A percentile compares a stretch with the other conserved stretches of the same genome.
Conservation (phyloP, 2,888 invertebrate genomes). For the Thereva unica region DNA sequence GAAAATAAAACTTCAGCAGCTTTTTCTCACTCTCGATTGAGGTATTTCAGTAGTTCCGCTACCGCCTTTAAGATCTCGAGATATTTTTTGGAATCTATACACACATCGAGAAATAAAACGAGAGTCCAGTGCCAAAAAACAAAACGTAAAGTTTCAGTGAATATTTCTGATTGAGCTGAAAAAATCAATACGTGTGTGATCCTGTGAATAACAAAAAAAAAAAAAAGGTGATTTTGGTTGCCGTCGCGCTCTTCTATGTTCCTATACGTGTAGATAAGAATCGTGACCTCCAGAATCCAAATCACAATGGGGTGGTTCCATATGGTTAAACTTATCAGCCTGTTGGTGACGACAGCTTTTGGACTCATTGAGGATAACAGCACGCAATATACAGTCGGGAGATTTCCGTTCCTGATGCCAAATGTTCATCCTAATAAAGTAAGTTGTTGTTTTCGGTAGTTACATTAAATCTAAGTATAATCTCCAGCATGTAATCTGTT, state of each 20-base stretch:
- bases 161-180: too few relatives aligned
- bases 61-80: too few relatives aligned
- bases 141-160: too few relatives aligned
- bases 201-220: neutral
- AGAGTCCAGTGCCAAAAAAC: too few relatives aligned
- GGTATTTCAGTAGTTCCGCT: too few relatives aligned
- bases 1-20: too few relatives aligned
- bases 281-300: neutral
- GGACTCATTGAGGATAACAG: constrained; percentile 16
- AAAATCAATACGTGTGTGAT: too few relatives aligned
- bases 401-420: constrained; percentile 80
- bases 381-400: constrained; percentile 48
- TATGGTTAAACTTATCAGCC: constrained; percentile 38
- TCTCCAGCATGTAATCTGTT: too few relatives aligned
- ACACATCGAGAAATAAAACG: too few relatives aligned
- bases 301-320: constrained; percentile 39
- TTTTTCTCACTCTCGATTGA: too few relatives aligned
- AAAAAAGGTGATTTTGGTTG: constrained; percentile 11
- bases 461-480: too few relatives aligned
- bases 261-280: neutral
- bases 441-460: constrained; percentile 55
- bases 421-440: constrained; percentile 78
- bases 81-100: too few relatives aligned
- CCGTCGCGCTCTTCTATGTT: constrained; percentile 4
- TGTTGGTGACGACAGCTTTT: constrained; percentile 18